A percentile compares a stretch with the other conserved stretches of the same genome.
These are phyloP conservation scores for Coptodon rendalli DNA, from an alignment of 2,113 vertebrate species.

Conservation along the genomic window DNA sequence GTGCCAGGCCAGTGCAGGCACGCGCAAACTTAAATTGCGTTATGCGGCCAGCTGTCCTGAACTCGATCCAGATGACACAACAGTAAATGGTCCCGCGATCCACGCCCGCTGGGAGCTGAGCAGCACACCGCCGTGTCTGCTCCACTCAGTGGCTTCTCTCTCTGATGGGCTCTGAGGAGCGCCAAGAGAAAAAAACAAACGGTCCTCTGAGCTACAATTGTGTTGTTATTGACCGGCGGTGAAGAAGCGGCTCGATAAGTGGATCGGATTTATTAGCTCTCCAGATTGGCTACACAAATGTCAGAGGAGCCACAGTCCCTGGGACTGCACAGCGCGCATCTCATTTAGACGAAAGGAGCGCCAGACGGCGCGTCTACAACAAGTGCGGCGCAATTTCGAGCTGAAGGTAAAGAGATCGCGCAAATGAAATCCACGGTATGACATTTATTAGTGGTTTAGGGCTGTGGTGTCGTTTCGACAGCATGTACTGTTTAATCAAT, in stretches of 20 bases:
- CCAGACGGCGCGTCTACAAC: constrained; percentile 1
- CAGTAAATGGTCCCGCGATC: not conserved
- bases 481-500: not conserved
- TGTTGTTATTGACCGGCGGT: constrained; percentile 5
- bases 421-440: not conserved
- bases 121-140: not conserved
- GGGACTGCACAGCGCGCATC: not conserved
- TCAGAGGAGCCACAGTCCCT: not conserved
- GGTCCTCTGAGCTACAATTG: not conserved
- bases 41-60: not conserved
- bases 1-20: not conserved
- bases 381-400: constrained; percentile 2
- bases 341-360: not conserved
- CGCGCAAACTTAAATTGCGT: not conserved
- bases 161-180: not conserved
- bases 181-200: not conserved
- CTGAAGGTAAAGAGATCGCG: constrained; percentile 41
- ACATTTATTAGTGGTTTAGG: not conserved
- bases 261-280: constrained; percentile 37
- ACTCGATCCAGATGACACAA: not conserved
- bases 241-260: constrained; percentile 21
- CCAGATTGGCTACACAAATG: constrained; percentile 4
- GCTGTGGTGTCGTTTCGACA: not conserved
- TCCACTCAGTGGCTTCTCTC: not conserved
- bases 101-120: not conserved